Evolutionary conservation across 2,113 vertebrate species (phyloP), one percentile per base, ranked within the genome.

Genomic region (Notechis scutatus): DNA sequence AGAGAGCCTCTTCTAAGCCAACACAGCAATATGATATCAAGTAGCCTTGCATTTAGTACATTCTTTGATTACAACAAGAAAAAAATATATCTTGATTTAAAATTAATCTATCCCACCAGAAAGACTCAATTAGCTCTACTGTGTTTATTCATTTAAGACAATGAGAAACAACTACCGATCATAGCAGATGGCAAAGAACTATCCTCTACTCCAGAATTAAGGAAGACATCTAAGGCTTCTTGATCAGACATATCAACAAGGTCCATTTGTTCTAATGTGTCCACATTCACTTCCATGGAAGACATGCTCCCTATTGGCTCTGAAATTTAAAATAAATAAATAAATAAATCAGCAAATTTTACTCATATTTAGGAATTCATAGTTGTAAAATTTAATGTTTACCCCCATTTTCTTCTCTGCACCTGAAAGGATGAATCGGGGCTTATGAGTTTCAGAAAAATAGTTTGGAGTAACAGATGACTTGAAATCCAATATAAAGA

Each of bases 221-320:
- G 96, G 90, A 99, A 99, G 95, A 99, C 98, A 23, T 99, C 99
- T 0, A 99, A 96, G 24, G 99, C 99, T 96, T 99, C 99, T 93
- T 99, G 99, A 97, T 99, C 99, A 8, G 98, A 98, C 52, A 98
- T 95, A 92, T 99, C 99, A 94, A 98, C 98, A 0, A 99, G 96
- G 1, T 98, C 98, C 98, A 99, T 98, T 95, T 99, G 99, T 94
- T 99, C 99, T 97, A 99, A 96, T 97, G 98, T 97, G 93, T 99
- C 99, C 95, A 99, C 98, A 0, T 98, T 98, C 92, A 98, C 97
- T 94, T 99, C 99, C 99, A 99, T 99, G 92, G 99, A 99, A 0
- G 99, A 99, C 99, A 99, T 98, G 92, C 98, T 98, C 42, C 97
- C 98, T 94, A 98, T 96, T 0, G 98, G 98, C 85, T 98, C 99